phyloP scores from a whole-genome alignment of 2,113 vertebrate species.

The Epinephelus moara region DNA sequence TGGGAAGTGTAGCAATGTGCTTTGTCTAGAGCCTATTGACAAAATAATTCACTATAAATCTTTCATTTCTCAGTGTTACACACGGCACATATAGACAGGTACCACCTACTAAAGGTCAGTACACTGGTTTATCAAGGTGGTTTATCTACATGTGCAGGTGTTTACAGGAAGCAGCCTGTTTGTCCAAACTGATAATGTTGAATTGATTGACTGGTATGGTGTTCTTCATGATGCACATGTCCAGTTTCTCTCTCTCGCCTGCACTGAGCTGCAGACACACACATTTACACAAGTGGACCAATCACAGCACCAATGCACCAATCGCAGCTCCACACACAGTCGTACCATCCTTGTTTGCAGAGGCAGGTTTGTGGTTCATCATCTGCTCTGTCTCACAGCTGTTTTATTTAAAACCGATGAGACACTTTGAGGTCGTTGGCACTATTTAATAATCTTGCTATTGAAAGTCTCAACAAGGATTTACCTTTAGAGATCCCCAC shows the following conservation, averaged over 20 bases:
- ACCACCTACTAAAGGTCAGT: too few relatives aligned
- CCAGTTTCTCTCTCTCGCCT: not conserved
- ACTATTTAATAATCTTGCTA: not conserved
- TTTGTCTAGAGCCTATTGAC: too few relatives aligned
- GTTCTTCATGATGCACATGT: constrained; percentile 4
- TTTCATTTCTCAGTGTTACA: not conserved
- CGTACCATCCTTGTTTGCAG: not conserved
- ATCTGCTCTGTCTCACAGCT: not conserved
- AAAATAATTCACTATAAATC: not conserved
- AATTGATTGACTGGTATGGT: not conserved
- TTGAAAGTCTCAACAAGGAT: not conserved
- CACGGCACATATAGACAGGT: not conserved
- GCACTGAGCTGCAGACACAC: not conserved
- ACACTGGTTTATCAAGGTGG: not conserved
- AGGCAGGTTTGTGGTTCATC: constrained; percentile 12
- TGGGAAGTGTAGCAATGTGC: not conserved
- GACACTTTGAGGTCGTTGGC: not conserved
- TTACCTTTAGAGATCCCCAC: not conserved
- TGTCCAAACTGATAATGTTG: constrained; percentile 33
- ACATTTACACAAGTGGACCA: constrained; percentile 21
- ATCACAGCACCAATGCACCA: constrained; percentile 29
- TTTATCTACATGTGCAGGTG: not conserved
- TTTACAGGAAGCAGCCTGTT: constrained; percentile 28
- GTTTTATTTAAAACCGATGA: not conserved
- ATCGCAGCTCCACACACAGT: not conserved